These are phyloP conservation scores for Paramisgurnus dabryanus DNA, from an alignment of 2,113 vertebrate species.

Conservation along the genomic window DNA sequence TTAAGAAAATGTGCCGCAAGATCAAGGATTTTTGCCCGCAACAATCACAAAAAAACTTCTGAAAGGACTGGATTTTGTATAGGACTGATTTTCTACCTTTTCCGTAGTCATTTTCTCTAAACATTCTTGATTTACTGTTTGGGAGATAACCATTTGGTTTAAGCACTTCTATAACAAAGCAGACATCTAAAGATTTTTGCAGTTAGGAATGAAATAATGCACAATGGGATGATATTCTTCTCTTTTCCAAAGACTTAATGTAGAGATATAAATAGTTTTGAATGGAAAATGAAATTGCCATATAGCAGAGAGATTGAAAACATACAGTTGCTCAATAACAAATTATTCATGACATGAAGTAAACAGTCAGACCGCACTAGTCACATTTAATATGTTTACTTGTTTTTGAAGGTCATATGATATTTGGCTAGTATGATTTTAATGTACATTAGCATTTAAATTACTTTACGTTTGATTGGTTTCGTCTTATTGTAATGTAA, in stretches of 20 bases:
- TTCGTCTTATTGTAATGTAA: neutral
- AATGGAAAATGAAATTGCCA: neutral
- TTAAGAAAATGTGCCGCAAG: no score
- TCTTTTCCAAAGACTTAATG: neutral
- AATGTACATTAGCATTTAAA: constrained; percentile 33
- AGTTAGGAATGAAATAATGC: no score
- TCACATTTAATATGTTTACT: neutral
- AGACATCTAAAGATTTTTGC: no score
- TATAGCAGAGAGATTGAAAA: neutral
- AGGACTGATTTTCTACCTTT: no score
- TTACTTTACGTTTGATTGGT: constrained; percentile 1
- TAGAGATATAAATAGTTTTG: neutral
- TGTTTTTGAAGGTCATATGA: constrained; percentile 12
- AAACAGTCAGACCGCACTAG: neutral
- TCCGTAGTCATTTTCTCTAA: no score
- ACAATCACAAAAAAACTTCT: no score
- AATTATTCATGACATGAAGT: constrained; percentile 7
- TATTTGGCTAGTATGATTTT: constrained; percentile 17
- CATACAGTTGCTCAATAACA: neutral
- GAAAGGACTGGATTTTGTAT: no score
- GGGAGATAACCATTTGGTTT: no score
- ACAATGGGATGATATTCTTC: neutral
- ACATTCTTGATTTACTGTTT: no score
- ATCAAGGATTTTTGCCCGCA: no score
- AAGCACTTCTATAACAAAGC: no score